Conservation (phyloP, 2,797 vertebrate genomes). For the Hypotaenidia philippensis region DNA sequence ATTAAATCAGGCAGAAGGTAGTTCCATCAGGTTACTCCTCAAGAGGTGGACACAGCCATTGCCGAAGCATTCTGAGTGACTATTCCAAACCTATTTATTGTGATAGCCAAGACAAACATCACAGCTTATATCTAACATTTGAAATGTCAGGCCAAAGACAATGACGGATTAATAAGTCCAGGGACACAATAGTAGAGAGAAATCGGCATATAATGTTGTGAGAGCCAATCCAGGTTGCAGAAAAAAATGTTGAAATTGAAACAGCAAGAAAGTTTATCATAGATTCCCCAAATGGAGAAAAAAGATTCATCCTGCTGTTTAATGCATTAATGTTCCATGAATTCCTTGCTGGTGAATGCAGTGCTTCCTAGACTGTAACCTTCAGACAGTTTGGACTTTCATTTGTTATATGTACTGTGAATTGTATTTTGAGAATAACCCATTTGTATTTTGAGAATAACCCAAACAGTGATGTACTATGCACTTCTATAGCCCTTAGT, state of each 20-base stretch:
- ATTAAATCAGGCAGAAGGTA: neutral
- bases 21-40: constrained; percentile 7
- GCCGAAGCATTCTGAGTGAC: constrained; percentile 12
- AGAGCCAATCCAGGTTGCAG: neutral
- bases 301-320: neutral
- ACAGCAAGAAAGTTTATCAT: neutral
- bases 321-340: constrained; percentile 4
- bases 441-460: neutral
- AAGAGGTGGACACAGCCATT: constrained; percentile 24
- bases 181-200: constrained; percentile 44
- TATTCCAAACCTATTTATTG: constrained; percentile 53
- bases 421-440: neutral
- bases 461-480: neutral
- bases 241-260: constrained; percentile 19
- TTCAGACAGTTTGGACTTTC: constrained; percentile 6
- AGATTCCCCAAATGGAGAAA: constrained; percentile 1
- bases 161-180: constrained; percentile 59
- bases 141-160: constrained; percentile 61
- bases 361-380: neutral
- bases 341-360: neutral
- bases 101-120: constrained; percentile 66
- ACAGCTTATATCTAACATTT: constrained; percentile 50
- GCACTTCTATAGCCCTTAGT: constrained; percentile 17
- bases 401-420: neutral
- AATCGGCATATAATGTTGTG: constrained; percentile 25